Conservation (phyloP, 1,140 invertebrate species). For the Camponotus pennsylvanicus region DNA sequence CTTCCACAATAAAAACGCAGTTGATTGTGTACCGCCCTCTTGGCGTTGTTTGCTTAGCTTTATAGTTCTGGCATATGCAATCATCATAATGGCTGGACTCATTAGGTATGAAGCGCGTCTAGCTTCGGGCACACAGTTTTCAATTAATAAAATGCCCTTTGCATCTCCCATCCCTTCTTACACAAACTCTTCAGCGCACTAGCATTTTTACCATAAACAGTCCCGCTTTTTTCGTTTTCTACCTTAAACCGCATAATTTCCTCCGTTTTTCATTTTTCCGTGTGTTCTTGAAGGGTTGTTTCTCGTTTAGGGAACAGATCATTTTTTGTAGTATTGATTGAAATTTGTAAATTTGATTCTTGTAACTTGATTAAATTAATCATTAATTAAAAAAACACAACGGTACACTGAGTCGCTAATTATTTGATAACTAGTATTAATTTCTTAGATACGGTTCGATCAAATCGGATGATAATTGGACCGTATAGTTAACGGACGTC, state of each 20-base stretch:
- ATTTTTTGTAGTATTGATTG: not conserved
- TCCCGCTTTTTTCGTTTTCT: slow-evolving; percentile 13
- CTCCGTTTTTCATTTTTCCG: not conserved
- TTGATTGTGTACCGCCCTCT: slow-evolving; percentile 26
- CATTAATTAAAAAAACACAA: not conserved
- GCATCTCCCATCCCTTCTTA: not conserved
- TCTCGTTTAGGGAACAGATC: not conserved
- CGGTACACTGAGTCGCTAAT: not conserved
- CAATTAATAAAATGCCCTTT: slow-evolving; percentile 45
- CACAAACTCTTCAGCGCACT: not conserved
- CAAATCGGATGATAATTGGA: slow-evolving; percentile 21
- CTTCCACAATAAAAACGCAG: not conserved
- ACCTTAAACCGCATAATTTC: slow-evolving; percentile 10
- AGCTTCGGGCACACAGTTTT: slow-evolving; percentile 36
- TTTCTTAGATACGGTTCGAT: slow-evolving; percentile 21
- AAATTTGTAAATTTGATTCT: not conserved
- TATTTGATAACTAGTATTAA: slow-evolving; percentile 38
- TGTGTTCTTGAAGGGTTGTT: not conserved
- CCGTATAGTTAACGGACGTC: slow-evolving; percentile 29
- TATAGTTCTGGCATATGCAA: slow-evolving; percentile 76
- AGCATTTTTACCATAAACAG: slow-evolving; percentile 5
- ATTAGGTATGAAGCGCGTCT: slow-evolving; percentile 18
- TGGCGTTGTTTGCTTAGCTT: slow-evolving; percentile 65
- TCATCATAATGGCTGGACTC: slow-evolving; percentile 79
- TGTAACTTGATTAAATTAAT: not conserved